A percentile compares a stretch with the other conserved stretches of the same genome.
Conservation (phyloP, 2,113 vertebrate species). For the Pomatostomus ruficeps region DNA sequence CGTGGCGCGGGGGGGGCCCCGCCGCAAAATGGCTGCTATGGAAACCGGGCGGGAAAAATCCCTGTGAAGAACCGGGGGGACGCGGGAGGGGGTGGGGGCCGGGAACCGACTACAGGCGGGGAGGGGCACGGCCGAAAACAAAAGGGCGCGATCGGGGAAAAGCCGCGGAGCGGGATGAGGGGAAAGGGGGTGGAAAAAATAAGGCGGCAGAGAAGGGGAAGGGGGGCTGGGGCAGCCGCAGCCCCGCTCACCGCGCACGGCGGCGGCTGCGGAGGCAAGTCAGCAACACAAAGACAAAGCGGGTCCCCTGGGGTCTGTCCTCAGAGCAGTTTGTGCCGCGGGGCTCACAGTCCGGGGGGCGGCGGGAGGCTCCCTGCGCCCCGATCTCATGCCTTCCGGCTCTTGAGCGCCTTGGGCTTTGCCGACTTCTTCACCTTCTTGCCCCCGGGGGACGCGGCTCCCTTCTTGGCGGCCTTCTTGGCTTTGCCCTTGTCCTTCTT, state of each 20-base stretch:
- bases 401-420: constrained; percentile 78
- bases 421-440: constrained; percentile 79
- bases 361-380: not conserved
- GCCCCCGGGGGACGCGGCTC: constrained; percentile 55
- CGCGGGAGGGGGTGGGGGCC: not conserved
- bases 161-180: not conserved
- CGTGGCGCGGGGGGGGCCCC: not conserved
- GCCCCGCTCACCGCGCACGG: not conserved
- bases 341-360: constrained; percentile 1
- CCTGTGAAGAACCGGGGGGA: not conserved
- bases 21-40: not conserved
- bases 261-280: constrained; percentile 4
- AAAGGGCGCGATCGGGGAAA: not conserved
- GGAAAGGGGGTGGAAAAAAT: not conserved
- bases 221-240: not conserved
- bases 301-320: constrained; percentile 16
- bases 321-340: not conserved
- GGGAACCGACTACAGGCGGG: not conserved
- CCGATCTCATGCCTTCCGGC: constrained; percentile 70
- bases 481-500: constrained; percentile 66
- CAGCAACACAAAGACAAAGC: constrained; percentile 42
- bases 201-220: not conserved
- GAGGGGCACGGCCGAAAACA: not conserved
- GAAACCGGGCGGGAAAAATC: not conserved
- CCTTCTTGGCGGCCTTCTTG: constrained; percentile 68